Evolutionary conservation across 2,888 invertebrate genomes (phyloP), one percentile per base, ranked within the genome.

Genomic region (Pammene fasciana): DNA sequence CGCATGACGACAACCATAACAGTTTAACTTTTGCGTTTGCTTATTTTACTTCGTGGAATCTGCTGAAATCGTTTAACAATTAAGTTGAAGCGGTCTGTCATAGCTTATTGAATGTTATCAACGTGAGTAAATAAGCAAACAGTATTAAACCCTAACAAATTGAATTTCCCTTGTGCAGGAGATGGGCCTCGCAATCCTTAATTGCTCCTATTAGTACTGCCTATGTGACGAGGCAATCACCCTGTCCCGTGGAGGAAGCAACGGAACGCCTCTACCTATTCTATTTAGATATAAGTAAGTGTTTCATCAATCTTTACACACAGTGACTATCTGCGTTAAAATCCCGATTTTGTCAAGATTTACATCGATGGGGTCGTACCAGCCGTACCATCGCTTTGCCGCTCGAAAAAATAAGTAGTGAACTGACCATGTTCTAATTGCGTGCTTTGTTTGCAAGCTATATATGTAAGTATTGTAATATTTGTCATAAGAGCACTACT

Each of bases 121-220:
- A 72, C 71, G 73, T 72, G 72, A 72, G 76, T 77, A 79, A 80
- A 78, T 78, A 80, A 78, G 81, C 82, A 83, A 84, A 82, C 76
- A 79, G 76, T 81, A 78, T 78, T 76, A 80, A 78, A 75, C 74
- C 78, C 75, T 72, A 76, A 75, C 77, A 74, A 86, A 86, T 86
- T 84, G 78, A 82, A 82, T 86, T 85, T 79, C 77, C 75, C 72
- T 73, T 78, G 77, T 77, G 73, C 76, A 78, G 78, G 76, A 79
- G 66, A 64, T 65, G 65, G 55, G 60, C 61, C 57, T 56, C 48
- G 43, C 56, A 60, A 56, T 61, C 56, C 64, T 56, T 65, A 71
- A 71, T 65, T 65, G 45, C 55, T 65, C 55, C 65, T 68, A 71
- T 68, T 61, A 71, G 62, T 48, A 64, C 11, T 65, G 50, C 50